Evolutionary conservation across 2,113 vertebrate genomes (phyloP).

Genomic region (Chionomys nivalis): DNA sequence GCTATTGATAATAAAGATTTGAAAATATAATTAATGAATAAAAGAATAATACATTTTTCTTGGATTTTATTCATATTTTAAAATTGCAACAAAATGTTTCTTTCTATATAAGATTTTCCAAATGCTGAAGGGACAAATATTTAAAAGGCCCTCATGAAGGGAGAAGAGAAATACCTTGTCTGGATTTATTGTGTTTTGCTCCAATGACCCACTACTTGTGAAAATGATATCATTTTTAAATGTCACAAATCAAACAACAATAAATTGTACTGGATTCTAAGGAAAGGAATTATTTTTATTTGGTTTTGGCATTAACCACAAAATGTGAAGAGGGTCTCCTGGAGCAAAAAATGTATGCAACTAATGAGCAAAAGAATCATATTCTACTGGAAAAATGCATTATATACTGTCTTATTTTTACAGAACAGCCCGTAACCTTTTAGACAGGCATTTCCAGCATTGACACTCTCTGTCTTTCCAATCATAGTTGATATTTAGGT

Average conservation of each 20-base stretch:
- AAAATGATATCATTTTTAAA: constrained; percentile 29
- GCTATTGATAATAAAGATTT: not conserved
- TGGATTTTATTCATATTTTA: not conserved
- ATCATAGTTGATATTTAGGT: constrained; percentile 52
- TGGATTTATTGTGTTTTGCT: constrained; percentile 27
- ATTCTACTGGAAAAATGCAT: not conserved
- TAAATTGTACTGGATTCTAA: not conserved
- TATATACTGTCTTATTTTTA: not conserved
- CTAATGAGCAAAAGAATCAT: not conserved
- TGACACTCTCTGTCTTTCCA: not conserved
- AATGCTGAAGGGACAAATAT: not conserved
- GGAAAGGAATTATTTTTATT: not conserved
- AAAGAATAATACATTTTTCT: not conserved
- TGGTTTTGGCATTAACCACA: not conserved
- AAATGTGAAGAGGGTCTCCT: not conserved
- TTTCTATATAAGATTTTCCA: not conserved
- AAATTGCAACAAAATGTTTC: not conserved
- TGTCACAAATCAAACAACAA: constrained; percentile 37
- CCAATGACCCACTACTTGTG: not conserved
- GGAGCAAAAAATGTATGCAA: not conserved
- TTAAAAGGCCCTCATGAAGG: not conserved
- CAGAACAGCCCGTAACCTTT: constrained; percentile 26
- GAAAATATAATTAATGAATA: not conserved
- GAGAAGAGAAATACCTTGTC: not conserved
- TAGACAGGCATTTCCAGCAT: not conserved